Percentiles rank a stretch among this genome's conserved stretches.
Evolutionary conservation across 2,888 invertebrate species (phyloP).

Genomic region (Brachyptera risi): DNA sequence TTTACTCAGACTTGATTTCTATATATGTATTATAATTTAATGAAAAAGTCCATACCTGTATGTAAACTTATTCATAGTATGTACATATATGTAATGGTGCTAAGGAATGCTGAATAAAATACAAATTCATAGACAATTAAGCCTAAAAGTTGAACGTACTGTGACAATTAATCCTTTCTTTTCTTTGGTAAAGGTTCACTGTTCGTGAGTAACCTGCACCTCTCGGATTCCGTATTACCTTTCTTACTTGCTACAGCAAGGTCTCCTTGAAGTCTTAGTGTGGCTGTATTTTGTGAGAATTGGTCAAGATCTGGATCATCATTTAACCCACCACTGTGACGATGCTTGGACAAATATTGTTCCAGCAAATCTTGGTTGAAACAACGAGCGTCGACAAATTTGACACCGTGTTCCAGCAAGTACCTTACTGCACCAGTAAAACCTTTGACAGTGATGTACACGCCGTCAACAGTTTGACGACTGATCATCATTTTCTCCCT

Average conservation of each 20-base stretch:
- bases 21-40: no score
- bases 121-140: no score
- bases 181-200: not conserved
- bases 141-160: no score
- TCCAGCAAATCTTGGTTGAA: slow-evolving; percentile 5
- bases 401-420: not conserved
- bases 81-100: no score
- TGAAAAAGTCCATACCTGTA: no score
- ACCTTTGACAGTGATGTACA: not conserved
- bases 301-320: no score
- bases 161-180: no score
- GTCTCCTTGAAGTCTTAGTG: slow-evolving; percentile 4
- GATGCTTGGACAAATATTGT: slow-evolving; percentile 13
- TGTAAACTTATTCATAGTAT: no score
- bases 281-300: no score
- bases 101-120: no score
- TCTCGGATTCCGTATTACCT: not conserved
- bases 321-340: not conserved
- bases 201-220: not conserved
- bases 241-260: not conserved
- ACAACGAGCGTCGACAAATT: not conserved
- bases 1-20: no score
- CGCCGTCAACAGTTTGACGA: not conserved
- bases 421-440: not conserved
- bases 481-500: not conserved